Evolutionary conservation across 2,797 vertebrate species (phyloP), one percentile per base, ranked within the genome.

Genomic region (Diplodus puntazzo): DNA sequence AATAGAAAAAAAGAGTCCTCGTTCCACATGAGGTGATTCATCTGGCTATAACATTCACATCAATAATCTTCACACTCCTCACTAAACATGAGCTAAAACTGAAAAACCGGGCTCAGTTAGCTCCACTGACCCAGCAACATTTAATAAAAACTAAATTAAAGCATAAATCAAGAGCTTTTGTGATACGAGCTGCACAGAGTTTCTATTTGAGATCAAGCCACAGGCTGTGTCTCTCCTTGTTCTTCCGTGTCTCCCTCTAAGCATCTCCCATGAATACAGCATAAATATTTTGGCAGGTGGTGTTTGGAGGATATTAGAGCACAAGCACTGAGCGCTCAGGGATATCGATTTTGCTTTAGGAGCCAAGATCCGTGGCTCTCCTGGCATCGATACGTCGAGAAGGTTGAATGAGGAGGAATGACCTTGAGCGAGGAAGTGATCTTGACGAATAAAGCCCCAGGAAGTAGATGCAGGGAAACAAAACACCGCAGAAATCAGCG

Each of bases 261-360:
- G 77, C 82, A 64, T 84, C 88, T 63, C 73, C 76, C 61, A 75
- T 88, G 78, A 92, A 91, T 77, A 87, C 87, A 90, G 81, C 81
- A 85, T 89, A 90, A 91, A 94, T 90, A 93, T 94, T 92, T 93
- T 93, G 92, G 85, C 92, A 93, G 89, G 85, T 84, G 86, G 79
- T 77, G 89, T 89, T 91, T 72, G 83, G 83, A 85, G 86, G 92
- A 92, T 90, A 91, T 92, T 92, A 90, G 69, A 91, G 88, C 85
- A 73, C 82, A 75, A 82, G 83, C 78, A 30, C 64, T 5, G n/a
- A 77, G 83, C 64, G 85, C 87, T 88, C 77, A 70, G 77, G 72
- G 82, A 90, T 90, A 94, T 95, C 53, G 92, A 94, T 95, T 90
- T 85, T 82, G 70, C 75, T 82, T 88, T 87, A 81, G 82, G 64